phyloP scores from a whole-genome alignment of 2,113 vertebrate genomes.

The Scomber colias region DNA sequence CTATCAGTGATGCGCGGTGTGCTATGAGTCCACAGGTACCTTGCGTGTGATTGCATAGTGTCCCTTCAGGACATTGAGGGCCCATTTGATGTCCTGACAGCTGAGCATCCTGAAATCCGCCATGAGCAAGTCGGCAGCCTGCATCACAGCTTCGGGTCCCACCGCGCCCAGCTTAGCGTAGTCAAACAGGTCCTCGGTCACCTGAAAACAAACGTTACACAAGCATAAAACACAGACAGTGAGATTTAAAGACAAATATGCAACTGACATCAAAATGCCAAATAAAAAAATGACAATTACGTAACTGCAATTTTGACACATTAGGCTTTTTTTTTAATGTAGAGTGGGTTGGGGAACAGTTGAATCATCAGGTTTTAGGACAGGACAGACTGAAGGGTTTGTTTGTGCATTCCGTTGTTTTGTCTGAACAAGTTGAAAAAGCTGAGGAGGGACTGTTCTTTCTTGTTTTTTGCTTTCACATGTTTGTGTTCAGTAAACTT shows the following conservation, averaged over 20 bases:
- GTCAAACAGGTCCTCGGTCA: slow-evolving; percentile 94
- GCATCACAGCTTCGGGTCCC: slow-evolving; percentile 89
- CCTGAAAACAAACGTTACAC: slow-evolving; percentile 56
- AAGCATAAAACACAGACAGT: background rate
- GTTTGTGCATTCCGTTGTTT: background rate
- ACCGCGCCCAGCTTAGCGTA: slow-evolving; percentile 87
- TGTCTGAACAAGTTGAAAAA: background rate
- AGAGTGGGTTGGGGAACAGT: background rate
- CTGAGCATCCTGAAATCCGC: slow-evolving; percentile 97
- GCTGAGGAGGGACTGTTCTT: background rate
- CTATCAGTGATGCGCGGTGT: too few species aligned
- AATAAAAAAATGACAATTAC: background rate
- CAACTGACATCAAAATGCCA: background rate
- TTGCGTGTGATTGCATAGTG: slow-evolving; percentile 99
- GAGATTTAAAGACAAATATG: background rate
- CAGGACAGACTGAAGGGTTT: background rate
- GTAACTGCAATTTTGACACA: too few species aligned
- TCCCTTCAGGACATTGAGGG: slow-evolving; percentile 95
- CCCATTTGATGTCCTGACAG: slow-evolving; percentile 98
- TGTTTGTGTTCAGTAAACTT: background rate
- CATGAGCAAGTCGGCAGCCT: slow-evolving; percentile 97
- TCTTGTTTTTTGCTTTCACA: background rate
- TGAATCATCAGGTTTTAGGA: background rate
- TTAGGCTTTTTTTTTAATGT: too few species aligned
- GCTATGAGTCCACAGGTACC: slow-evolving; percentile 72